Evolutionary conservation across 2,888 invertebrate species (phyloP), one percentile per base, ranked within the genome.

Genomic region (Rhagophthalmus giganteus): DNA sequence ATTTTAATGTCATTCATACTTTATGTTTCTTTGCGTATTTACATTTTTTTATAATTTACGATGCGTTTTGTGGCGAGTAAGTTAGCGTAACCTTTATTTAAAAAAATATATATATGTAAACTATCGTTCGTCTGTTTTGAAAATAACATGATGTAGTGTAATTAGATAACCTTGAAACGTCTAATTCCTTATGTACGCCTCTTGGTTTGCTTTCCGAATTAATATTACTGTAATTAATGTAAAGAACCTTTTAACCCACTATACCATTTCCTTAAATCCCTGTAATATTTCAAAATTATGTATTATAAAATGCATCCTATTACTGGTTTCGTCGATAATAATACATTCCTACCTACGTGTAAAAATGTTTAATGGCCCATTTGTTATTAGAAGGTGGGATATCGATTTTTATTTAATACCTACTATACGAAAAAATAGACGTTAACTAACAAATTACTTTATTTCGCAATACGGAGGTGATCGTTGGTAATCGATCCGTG

Each of bases 401-500:
- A n/a, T n/a, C n/a, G n/a, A n/a, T n/a, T n/a, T n/a, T n/a, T n/a
- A n/a, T n/a, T n/a, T n/a, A n/a, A n/a, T n/a, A n/a, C n/a, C n/a
- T 27, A 27, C 20, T 27, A 9, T n/a, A 27, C 10, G 28, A 9
- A 28, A 28, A 9, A 6, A 2, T 10, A 28, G 2, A 26, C 26
- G 9, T 28, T 10, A 25, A 27, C 20, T 25, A 30, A 31, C 31
- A 35, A 45, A 37, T 42, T 25, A 20, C 16, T 34, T 34, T 41
- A 15, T 48, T 48, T 27, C 41, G 33, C 48, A 48, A 48, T 34
- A 16, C 30, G 28, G 12, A 30, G n/a, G 31, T 14, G 45, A 45
- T 45, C 37, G 37, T 35, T 20, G 15, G 40, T 57, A 57, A 57
- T 57, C 54, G 57, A 49, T 53, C 42, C 39, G 45, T 52, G n/a